A percentile compares a stretch with the other conserved stretches of the same genome.
phyloP scores from a whole-genome alignment of 1,140 invertebrate genomes.

The Coelopa frigida region DNA sequence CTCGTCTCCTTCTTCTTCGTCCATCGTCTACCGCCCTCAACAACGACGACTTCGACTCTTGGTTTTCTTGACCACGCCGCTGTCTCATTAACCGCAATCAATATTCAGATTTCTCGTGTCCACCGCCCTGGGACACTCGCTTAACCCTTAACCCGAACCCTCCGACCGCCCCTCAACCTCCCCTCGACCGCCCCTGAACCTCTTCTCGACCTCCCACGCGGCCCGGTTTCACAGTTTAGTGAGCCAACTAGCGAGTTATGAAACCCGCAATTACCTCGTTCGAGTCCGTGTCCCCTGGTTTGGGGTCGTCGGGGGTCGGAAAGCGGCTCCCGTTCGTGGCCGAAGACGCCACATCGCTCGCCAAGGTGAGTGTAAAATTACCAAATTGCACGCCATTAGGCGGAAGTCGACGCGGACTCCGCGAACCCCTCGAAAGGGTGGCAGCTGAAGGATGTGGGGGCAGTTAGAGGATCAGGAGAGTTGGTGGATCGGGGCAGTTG shows the following conservation, averaged over 20 bases:
- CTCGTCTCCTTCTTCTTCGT: no score
- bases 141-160: not conserved
- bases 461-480: no score
- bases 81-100: conserved; percentile 13
- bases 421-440: no score
- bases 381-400: conserved; percentile 11
- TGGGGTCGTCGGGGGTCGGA: not conserved
- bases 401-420: no score
- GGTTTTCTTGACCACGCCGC: not conserved
- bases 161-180: not conserved
- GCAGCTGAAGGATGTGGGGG: no score
- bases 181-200: not conserved
- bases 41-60: not conserved
- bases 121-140: conserved; percentile 9
- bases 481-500: no score
- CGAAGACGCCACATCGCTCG: not conserved
- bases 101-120: conserved; percentile 14
- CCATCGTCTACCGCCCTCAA: not conserved
- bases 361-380: conserved; percentile 8
- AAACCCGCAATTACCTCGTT: conserved; percentile 11
- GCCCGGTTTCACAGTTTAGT: conserved; percentile 11
- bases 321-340: no score
- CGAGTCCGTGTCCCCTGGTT: not conserved
- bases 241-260: conserved; percentile 5
- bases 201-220: not conserved